Evolutionary conservation across 1,140 invertebrate species (phyloP).

Genomic region (Zophobas atratus): DNA sequence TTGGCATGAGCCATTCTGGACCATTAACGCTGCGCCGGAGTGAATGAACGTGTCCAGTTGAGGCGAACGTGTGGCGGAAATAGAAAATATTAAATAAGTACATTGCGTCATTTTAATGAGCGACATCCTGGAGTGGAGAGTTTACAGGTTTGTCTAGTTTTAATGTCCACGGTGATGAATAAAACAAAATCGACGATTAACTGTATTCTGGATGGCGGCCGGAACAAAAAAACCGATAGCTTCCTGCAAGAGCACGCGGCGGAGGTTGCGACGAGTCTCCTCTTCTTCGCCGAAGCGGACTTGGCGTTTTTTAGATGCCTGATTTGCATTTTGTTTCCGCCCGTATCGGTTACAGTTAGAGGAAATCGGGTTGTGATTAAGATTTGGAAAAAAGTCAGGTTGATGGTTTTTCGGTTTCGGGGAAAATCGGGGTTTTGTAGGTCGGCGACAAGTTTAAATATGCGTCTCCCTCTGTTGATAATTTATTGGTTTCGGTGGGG

Average conservation of each 20-base stretch:
- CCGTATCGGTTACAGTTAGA: conserved; percentile 47
- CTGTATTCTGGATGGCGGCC: conserved; percentile 50
- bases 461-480: background rate
- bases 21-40: conserved; percentile 15
- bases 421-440: no score
- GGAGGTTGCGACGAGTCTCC: conserved; percentile 3
- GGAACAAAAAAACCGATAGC: conserved; percentile 41
- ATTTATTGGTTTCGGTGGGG: conserved; percentile 17
- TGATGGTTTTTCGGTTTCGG: no score
- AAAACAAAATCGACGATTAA: conserved; percentile 57
- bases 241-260: conserved; percentile 26
- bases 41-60: conserved; percentile 47
- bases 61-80: conserved; percentile 54
- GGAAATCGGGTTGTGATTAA: background rate
- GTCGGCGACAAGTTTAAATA: conserved; percentile 27
- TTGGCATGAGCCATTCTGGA: conserved; percentile 36
- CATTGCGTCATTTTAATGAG: conserved; percentile 59
- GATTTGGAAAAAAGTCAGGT: no score
- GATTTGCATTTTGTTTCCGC: conserved; percentile 51
- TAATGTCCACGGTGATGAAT: conserved; percentile 54
- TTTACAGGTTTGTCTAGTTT: conserved; percentile 61
- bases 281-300: background rate
- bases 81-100: conserved; percentile 55
- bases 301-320: conserved; percentile 7
- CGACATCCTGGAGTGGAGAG: conserved; percentile 57